Evolutionary conservation across 2,888 invertebrate species (phyloP), one percentile per base, ranked within the genome.

Genomic region (Athalia circularis): DNA sequence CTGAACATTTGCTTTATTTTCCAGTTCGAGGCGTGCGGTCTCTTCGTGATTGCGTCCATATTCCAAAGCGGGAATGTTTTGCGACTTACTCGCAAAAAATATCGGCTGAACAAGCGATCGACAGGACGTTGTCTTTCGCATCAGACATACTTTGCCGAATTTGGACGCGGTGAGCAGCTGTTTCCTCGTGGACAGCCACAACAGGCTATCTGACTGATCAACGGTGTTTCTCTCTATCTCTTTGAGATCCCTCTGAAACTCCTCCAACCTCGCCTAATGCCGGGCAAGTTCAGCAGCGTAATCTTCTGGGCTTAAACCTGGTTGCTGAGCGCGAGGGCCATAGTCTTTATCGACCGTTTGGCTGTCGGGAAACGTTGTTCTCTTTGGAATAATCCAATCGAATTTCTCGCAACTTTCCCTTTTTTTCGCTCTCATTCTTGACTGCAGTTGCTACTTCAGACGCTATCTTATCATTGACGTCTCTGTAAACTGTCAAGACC

Each of bases 41-140:
- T 50, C 9, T 62, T 83, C 81, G n/a, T 80, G 80, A 7, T 80
- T 80, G 7, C 75, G 74, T 4, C 83, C 84, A 70, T 80, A 82
- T 43, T 77, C 68, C 13, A 78, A 61, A 57, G 81, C 80, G 57
- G 62, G 68, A 15, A 68, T 79, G 52, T 81, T 80, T 13, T 8
- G 6, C 8, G 74, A 7, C 15, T 79, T 65, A 45, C 75, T 65
- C 11, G 82, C 79, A 79, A 80, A 82, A 0, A 80, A 64, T 13
- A 84, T 81, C 6, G 54, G 70, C 65, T 78, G 70, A n/a, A 82
- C 82, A 8, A 79, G 74, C 7, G 54, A 45, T 13, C 50, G 68
- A 74, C 80, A 80, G 5, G 76, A 78, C 48, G 81, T 82, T 2
- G 70, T 79, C 52, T 52, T 74, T 61, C 77, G 70, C 75, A 75